Conservation (phyloP, 2,797 vertebrate species). For the Coregonus ussuriensis region DNA sequence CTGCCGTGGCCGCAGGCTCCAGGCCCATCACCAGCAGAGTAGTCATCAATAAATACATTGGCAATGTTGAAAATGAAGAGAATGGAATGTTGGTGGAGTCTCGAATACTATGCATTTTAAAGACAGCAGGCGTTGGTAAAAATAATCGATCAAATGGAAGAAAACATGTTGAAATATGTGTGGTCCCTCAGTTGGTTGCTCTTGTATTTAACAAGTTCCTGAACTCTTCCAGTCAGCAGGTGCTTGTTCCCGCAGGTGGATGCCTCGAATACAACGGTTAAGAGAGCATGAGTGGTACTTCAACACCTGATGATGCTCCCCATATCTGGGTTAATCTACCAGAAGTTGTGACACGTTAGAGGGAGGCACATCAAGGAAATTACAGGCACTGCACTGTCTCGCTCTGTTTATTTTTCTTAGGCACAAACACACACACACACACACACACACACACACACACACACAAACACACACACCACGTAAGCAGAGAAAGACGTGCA, state of each 20-base stretch:
- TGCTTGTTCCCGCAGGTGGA: conserved; percentile 47
- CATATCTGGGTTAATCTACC: conserved; percentile 80
- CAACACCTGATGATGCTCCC: conserved; percentile 59
- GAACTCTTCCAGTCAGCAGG: conserved; percentile 10
- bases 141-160: conserved; percentile 21
- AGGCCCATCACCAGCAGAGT: conserved; percentile 57
- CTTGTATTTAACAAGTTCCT: conserved; percentile 29
- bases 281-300: conserved; percentile 56
- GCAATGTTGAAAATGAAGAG: conserved; percentile 15
- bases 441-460: too few species aligned
- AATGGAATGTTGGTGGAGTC: conserved; percentile 33
- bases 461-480: too few species aligned
- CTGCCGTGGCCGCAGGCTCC: conserved; percentile 52
- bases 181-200: conserved; percentile 21
- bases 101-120: conserved; percentile 23
- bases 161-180: neutral
- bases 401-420: neutral
- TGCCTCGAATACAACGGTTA: conserved; percentile 35
- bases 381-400: conserved; percentile 33
- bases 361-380: conserved; percentile 79
- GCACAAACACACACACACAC: neutral
- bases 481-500: neutral
- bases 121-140: conserved; percentile 9
- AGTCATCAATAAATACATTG: conserved; percentile 59
- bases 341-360: conserved; percentile 80